These are phyloP conservation scores for Caenorhabditis sulstoni DNA, from an alignment of 2,888 invertebrate genomes.

Conservation along the genomic window DNA sequence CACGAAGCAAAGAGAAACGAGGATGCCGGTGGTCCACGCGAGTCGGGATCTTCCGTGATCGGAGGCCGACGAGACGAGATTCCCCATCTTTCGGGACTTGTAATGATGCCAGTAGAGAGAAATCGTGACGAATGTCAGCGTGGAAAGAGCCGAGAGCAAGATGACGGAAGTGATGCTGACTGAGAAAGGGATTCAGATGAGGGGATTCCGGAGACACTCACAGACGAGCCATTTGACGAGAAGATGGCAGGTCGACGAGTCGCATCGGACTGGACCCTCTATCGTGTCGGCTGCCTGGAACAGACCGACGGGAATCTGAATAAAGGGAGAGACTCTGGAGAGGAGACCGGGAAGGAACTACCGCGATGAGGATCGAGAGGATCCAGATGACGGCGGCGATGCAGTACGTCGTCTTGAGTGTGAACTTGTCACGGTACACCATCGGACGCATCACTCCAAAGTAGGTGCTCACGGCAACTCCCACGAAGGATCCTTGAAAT, in stretches of 20 bases:
- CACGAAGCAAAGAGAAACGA: conserved; percentile 19
- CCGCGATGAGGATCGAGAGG: conserved; percentile 18
- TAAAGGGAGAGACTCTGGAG: too few species aligned
- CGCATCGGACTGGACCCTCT: conserved; percentile 13
- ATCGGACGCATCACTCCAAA: conserved; percentile 30
- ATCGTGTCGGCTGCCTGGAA: conserved; percentile 26
- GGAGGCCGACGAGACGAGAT: conserved; percentile 9
- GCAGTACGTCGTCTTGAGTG: conserved; percentile 2
- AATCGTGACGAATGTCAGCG: conserved; percentile 31
- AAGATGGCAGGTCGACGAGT: conserved; percentile 23
- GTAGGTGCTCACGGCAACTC: conserved; percentile 14
- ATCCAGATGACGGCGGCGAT: conserved; percentile 13
- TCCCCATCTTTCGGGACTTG: conserved; percentile 36
- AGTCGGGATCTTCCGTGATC: conserved; percentile 37
- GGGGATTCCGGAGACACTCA: background rate
- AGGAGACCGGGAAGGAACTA: too few species aligned
- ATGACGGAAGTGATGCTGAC: conserved; percentile 25
- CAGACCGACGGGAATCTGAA: conserved; percentile 15
- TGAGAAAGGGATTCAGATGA: background rate
- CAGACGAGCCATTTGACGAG: conserved; percentile 36
- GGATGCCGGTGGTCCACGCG: conserved; percentile 30
- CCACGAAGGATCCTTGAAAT: conserved; percentile 31
- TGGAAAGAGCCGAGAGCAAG: conserved; percentile 19
- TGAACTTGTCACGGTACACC: conserved; percentile 13
- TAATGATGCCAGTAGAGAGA: conserved; percentile 43